Evolutionary conservation across 1,140 invertebrate species (phyloP).

Genomic region (Batillaria attramentaria): DNA sequence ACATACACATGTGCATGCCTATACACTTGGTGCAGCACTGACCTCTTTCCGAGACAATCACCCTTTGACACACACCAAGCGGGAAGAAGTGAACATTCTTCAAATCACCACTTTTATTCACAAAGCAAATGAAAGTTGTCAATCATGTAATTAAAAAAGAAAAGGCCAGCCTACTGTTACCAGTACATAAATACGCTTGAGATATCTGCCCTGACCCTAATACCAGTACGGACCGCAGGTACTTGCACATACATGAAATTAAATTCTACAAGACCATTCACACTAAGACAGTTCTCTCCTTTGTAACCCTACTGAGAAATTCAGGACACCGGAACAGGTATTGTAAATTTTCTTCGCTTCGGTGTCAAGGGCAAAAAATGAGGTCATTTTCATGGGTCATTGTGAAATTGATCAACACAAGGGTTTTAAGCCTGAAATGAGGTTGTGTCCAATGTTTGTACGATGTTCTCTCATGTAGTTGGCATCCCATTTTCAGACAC

Average conservation of each 20-base stretch:
- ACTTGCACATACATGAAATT: constrained; percentile 1
- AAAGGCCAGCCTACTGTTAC: constrained; percentile 12
- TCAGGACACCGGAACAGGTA: not conserved
- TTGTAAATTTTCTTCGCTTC: not conserved
- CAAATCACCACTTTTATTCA: constrained; percentile 25
- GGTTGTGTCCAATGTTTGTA: too few species aligned
- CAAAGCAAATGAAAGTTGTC: constrained; percentile 28
- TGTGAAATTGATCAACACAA: too few species aligned
- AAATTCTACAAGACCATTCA: not conserved
- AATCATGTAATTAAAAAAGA: constrained; percentile 14
- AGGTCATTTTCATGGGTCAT: not conserved
- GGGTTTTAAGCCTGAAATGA: too few species aligned
- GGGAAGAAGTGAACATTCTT: too few species aligned
- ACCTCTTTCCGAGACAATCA: too few species aligned
- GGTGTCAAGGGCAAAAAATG: not conserved
- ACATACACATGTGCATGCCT: too few species aligned
- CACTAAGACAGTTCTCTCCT: not conserved
- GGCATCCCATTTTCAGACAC: too few species aligned
- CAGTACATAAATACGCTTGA: constrained; percentile 17
- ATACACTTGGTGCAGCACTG: too few species aligned
- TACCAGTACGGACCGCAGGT: not conserved
- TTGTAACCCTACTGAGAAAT: not conserved
- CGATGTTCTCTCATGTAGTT: too few species aligned
- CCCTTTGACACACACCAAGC: too few species aligned
- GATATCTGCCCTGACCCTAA: not conserved